A percentile compares a stretch with the other conserved stretches of the same genome.
Conservation (phyloP, 2,113 vertebrate genomes). For the Taurulus bubalis region DNA sequence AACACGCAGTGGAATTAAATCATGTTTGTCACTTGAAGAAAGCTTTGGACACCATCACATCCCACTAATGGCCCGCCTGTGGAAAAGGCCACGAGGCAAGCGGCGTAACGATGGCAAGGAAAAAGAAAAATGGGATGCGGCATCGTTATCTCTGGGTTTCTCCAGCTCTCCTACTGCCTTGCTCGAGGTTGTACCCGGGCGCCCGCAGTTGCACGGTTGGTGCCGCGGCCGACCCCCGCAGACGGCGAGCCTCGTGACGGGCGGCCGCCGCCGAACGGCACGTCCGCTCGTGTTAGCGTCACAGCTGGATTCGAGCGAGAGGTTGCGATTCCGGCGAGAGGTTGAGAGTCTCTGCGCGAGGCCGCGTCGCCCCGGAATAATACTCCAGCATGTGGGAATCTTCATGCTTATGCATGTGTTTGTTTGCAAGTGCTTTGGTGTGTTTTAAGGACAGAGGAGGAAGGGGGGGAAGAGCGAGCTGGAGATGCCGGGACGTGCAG, state of each 20-base stretch:
- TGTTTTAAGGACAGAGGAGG: constrained; percentile 1
- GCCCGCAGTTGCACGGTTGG: neutral
- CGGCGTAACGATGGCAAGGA: constrained; percentile 19
- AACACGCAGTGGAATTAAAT: constrained; percentile 46
- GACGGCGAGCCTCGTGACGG: constrained; percentile 27
- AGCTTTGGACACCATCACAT: constrained; percentile 50
- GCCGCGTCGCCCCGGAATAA: neutral
- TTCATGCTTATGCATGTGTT: constrained; percentile 37
- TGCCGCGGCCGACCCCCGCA: constrained; percentile 25
- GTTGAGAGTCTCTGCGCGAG: constrained; percentile 8
- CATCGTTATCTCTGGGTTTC: constrained; percentile 53
- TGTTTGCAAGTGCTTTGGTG: constrained; percentile 20
- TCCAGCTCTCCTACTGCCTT: constrained; percentile 27
- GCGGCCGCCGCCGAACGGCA: constrained; percentile 18
- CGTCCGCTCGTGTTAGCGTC: constrained; percentile 50
- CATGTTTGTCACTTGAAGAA: constrained; percentile 55
- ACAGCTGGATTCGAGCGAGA: constrained; percentile 9
- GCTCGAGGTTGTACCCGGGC: constrained; percentile 45
- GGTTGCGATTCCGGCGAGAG: constrained; percentile 18
- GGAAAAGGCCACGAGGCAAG: constrained; percentile 53
- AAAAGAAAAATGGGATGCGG: constrained; percentile 18
- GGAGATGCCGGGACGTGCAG: constrained; percentile 1
- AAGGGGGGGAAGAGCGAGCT: neutral
- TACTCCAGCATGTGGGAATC: constrained; percentile 14
- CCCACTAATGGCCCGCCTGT: constrained; percentile 60